phyloP scores from a whole-genome alignment of 2,113 vertebrate species.

The Corvus hawaiiensis region DNA sequence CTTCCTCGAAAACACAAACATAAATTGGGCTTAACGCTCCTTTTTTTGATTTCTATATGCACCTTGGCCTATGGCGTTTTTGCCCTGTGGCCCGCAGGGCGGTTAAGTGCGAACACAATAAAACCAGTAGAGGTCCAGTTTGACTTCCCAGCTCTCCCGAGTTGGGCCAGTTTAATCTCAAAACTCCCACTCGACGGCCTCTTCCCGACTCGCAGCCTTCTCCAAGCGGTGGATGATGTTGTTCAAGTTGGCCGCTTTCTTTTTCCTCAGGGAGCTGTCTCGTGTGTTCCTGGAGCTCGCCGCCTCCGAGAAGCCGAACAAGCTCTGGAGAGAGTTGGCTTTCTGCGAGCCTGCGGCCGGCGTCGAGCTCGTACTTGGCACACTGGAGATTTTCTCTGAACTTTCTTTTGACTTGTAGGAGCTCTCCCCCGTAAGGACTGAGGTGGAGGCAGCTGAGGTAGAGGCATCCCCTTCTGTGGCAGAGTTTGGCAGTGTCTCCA shows the following conservation, averaged over 20 bases:
- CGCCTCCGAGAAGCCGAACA: slow-evolving; percentile 89
- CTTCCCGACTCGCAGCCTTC: slow-evolving; percentile 94
- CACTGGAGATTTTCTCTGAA: slow-evolving; percentile 71
- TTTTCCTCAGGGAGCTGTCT: slow-evolving; percentile 95
- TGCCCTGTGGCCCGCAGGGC: slow-evolving; percentile 95
- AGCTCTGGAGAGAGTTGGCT: slow-evolving; percentile 76
- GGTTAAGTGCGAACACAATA: slow-evolving; percentile 91
- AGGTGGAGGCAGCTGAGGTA: slow-evolving; percentile 81
- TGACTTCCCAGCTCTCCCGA: slow-evolving; percentile 73
- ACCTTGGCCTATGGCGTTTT: slow-evolving; percentile 95
- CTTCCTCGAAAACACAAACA: slow-evolving; percentile 82
- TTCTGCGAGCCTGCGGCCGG: slow-evolving; percentile 67
- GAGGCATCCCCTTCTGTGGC: slow-evolving; percentile 77
- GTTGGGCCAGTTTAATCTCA: slow-evolving; percentile 78
- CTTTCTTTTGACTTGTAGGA: slow-evolving; percentile 67
- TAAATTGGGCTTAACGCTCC: slow-evolving; percentile 83
- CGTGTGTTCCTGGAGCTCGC: slow-evolving; percentile 84
- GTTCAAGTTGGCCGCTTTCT: slow-evolving; percentile 98
- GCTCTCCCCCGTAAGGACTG: slow-evolving; percentile 67
- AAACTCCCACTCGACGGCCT: slow-evolving; percentile 96
- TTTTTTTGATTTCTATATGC: slow-evolving; percentile 83
- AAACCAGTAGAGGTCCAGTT: slow-evolving; percentile 83
- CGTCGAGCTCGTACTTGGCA: slow-evolving; percentile 85
- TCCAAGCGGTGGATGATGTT: slow-evolving; percentile 97
- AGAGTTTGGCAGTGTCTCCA: slow-evolving; percentile 71